phyloP scores from a whole-genome alignment of 2,888 invertebrate species.

The Eristalis tenax region DNA sequence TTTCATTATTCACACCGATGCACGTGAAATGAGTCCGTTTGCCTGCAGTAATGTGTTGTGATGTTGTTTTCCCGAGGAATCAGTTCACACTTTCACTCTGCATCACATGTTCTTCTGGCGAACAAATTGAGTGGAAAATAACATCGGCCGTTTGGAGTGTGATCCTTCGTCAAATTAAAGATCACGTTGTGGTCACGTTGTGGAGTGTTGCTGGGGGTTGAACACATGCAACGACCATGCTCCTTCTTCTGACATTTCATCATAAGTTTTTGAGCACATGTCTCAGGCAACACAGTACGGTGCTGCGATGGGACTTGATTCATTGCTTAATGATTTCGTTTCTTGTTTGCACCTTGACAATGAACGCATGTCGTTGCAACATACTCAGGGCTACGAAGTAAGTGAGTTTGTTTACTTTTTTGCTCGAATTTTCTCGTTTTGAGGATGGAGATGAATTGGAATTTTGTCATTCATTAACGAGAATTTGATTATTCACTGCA shows the following conservation, averaged over 20 bases:
- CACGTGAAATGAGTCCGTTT: not conserved
- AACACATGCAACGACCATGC: not conserved
- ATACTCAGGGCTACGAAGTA: not conserved
- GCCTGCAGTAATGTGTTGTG: constrained; percentile 13
- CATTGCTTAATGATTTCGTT: not conserved
- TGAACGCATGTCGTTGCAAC: not conserved
- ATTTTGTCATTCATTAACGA: too few relatives aligned
- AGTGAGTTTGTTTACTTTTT: not conserved
- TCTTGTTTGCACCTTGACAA: not conserved
- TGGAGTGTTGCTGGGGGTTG: not conserved
- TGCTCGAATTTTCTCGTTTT: not conserved
- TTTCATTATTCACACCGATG: not conserved
- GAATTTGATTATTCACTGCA: not conserved
- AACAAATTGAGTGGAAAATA: constrained; percentile 25
- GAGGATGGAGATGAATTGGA: not conserved
- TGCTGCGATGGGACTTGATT: not conserved
- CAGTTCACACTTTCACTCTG: not conserved
- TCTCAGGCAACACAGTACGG: not conserved
- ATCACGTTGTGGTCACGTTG: constrained; percentile 22
- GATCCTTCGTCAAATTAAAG: constrained; percentile 8
- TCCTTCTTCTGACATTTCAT: not conserved
- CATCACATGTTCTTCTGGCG: constrained; percentile 2
- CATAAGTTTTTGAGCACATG: not conserved
- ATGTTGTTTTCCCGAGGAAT: not conserved
- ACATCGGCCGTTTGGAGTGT: constrained; percentile 21